A percentile compares a stretch with the other conserved stretches of the same genome.
Conservation (phyloP, 2,888 invertebrate genomes). For the Cantharis flavilabris region DNA sequence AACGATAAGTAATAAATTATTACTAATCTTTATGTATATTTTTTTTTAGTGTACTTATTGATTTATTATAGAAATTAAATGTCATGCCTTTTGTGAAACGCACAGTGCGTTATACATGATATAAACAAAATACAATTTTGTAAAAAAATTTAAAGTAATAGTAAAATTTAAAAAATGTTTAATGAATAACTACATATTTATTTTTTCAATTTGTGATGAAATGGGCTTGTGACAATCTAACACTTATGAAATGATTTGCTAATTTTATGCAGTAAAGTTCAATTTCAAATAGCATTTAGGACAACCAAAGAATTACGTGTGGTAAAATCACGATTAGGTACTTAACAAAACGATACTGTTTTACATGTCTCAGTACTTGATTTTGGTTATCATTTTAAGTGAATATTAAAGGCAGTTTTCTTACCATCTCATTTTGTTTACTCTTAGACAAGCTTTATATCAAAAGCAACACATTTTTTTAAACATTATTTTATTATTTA, state of each 20-base stretch:
- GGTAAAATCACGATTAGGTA: neutral
- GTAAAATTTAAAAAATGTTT: neutral
- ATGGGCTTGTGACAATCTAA: neutral
- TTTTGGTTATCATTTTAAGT: neutral
- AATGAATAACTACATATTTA: neutral
- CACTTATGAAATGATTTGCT: neutral
- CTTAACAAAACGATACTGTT: neutral
- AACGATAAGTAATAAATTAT: no score
- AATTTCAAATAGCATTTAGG: neutral
- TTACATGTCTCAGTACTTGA: neutral
- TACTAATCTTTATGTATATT: no score
- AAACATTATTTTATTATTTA: no score
- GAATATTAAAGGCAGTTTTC: neutral
- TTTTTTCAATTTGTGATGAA: neutral
- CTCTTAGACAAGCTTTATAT: neutral
- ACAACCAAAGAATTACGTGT: neutral
- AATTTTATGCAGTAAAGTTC: neutral
- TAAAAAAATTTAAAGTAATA: neutral
- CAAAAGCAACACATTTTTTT: neutral
- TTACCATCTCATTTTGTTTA: neutral
- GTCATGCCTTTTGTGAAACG: neutral
- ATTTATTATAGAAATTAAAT: no score
- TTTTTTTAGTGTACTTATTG: no score
- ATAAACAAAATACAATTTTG: neutral
- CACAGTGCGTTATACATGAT: neutral